Conservation (phyloP, 2,797 vertebrate species). For the Lycodopsis pacificus region DNA sequence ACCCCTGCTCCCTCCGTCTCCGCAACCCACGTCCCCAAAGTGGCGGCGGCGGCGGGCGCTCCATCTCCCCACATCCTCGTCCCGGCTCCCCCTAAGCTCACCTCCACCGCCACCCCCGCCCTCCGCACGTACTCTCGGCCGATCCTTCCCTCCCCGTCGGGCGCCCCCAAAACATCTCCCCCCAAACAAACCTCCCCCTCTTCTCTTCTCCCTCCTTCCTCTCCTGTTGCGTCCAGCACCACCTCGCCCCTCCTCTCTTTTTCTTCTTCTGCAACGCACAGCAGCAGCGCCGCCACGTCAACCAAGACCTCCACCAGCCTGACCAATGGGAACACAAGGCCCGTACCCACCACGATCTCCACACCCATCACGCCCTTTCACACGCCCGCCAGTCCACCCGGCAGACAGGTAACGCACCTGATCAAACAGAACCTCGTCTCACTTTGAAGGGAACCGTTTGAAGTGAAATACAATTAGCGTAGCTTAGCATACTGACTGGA, state of each 20-base stretch:
- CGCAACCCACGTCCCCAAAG: constrained; percentile 42
- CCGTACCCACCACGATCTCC: constrained; percentile 63
- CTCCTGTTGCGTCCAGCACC: constrained; percentile 34
- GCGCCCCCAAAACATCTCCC: constrained; percentile 46
- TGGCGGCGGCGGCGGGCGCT: not conserved
- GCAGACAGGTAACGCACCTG: constrained; percentile 78
- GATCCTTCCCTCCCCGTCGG: constrained; percentile 56
- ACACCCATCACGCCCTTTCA: constrained; percentile 84
- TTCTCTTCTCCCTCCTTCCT: constrained; percentile 5
- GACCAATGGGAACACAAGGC: constrained; percentile 79
- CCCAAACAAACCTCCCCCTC: constrained; percentile 36
- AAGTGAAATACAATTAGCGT: too few relatives aligned
- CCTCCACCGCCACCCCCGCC: constrained; percentile 51
- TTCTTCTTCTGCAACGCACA: constrained; percentile 35
- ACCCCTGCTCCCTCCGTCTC: constrained; percentile 71
- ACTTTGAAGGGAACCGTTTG: too few relatives aligned
- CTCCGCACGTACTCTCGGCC: constrained; percentile 75
- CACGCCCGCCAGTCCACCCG: constrained; percentile 81
- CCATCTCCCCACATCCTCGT: constrained; percentile 65
- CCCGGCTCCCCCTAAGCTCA: constrained; percentile 71
- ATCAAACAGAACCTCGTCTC: not conserved
- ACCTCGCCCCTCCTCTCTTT: constrained; percentile 17
- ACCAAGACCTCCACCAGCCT: constrained; percentile 72
- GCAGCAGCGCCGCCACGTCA: constrained; percentile 28
- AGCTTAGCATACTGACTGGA: too few relatives aligned